phyloP scores from a whole-genome alignment of 2,113 vertebrate genomes.

The Gymnobelideus leadbeateri region DNA sequence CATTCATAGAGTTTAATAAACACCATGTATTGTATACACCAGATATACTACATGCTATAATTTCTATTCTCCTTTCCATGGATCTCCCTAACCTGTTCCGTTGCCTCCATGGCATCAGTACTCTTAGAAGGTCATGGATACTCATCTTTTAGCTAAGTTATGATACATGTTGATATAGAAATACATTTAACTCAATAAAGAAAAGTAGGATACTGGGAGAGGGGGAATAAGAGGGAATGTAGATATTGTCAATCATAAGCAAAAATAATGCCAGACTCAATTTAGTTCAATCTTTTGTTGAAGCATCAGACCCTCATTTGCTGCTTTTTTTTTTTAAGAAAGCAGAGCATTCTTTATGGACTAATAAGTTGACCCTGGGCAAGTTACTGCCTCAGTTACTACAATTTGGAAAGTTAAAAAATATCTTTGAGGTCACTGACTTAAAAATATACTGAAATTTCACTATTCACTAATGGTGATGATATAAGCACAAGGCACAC shows the following conservation, averaged over 20 bases:
- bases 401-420: slow-evolving; percentile 15
- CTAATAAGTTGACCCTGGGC: not conserved
- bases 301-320: not conserved
- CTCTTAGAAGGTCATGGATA: slow-evolving; percentile 16
- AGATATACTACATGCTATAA: not conserved
- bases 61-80: not conserved
- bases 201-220: not conserved
- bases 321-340: not conserved
- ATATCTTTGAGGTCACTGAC: slow-evolving; percentile 17
- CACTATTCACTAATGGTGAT: not conserved
- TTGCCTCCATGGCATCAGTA: not conserved
- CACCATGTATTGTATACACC: not conserved
- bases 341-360: not conserved
- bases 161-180: not conserved
- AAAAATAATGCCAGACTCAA: not conserved
- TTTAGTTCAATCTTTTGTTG: not conserved
- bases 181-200: not conserved
- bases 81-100: not conserved
- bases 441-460: not conserved
- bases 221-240: not conserved
- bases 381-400: slow-evolving; percentile 9
- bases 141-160: slow-evolving; percentile 17
- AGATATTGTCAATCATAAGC: not conserved
- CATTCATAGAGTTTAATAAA: not conserved
- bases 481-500: slow-evolving; percentile 45